A percentile compares a stretch with the other conserved stretches of the same genome.
Evolutionary conservation across 2,797 vertebrate genomes (phyloP).

Genomic region (Dermochelys coriacea): DNA sequence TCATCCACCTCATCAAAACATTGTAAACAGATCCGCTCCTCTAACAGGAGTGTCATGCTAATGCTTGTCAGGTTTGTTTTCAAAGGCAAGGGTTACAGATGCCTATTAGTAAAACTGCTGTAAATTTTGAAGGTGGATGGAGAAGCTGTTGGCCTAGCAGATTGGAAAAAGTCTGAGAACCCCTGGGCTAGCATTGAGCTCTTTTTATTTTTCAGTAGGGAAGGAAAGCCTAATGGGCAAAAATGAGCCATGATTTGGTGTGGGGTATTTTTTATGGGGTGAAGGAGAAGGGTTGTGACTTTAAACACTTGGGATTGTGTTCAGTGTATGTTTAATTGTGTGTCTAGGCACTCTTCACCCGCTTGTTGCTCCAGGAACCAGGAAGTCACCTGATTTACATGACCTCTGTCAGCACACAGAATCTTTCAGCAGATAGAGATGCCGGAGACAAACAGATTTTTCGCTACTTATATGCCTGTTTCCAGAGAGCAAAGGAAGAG

Average conservation of each 20-base stretch:
- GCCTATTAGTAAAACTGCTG: fast-evolving
- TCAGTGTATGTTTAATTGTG: fast-evolving
- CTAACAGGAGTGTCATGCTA: background rate
- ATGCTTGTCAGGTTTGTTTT: background rate
- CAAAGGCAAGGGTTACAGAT: fast-evolving
- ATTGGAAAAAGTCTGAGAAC: background rate
- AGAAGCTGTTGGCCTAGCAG: too few species aligned
- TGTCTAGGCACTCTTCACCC: slow-evolving; percentile 92
- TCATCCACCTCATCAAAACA: background rate
- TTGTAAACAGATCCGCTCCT: background rate
- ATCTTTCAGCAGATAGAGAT: slow-evolving; percentile 95
- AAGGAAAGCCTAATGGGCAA: fast-evolving
- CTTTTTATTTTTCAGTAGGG: fast-evolving
- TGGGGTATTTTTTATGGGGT: fast-evolving
- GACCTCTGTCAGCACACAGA: slow-evolving; percentile 88
- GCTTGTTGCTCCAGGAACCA: slow-evolving; percentile 92
- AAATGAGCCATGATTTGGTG: fast-evolving
- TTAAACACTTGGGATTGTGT: fast-evolving
- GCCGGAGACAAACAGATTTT: slow-evolving; percentile 93
- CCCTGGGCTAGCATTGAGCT: fast-evolving
- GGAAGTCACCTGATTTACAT: slow-evolving; percentile 95
- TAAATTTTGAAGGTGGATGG: fast-evolving
- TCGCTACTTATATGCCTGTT: slow-evolving; percentile 94
- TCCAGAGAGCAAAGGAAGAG: slow-evolving; percentile 95
- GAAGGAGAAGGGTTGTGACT: fast-evolving